These are phyloP conservation scores for Episyrphus balteatus DNA, from an alignment of 1,140 invertebrate species.

Conservation along the genomic window DNA sequence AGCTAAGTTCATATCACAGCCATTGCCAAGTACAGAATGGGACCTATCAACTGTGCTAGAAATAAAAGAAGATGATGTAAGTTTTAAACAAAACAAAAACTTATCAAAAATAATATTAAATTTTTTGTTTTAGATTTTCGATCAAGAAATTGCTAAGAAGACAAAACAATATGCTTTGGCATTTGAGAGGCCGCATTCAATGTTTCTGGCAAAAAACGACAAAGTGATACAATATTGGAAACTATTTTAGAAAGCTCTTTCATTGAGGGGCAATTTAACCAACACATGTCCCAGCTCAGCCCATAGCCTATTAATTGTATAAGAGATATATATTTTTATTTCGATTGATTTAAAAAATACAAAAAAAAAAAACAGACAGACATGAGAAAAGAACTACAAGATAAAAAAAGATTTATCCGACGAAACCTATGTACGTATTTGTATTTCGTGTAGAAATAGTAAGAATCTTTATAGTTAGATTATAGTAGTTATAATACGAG, in stretches of 20 bases:
- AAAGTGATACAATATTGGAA: constrained; percentile 44
- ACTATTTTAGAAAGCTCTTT: constrained; percentile 15
- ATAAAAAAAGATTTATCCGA: background rate
- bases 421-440: too few species aligned
- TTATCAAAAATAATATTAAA: constrained; percentile 9
- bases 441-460: too few species aligned
- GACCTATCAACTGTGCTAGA: constrained; percentile 53
- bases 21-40: constrained; percentile 54
- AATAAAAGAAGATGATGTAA: constrained; percentile 44
- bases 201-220: constrained; percentile 40
- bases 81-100: constrained; percentile 7
- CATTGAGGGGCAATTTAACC: background rate
- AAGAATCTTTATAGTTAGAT: too few species aligned
- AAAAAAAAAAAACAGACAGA: background rate
- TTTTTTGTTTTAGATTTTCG: constrained; percentile 43
- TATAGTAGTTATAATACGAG: too few species aligned
- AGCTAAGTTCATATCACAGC: constrained; percentile 54
- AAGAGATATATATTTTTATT: background rate
- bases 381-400: background rate
- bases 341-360: background rate
- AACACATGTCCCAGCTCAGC: background rate
- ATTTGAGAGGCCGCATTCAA: constrained; percentile 46
- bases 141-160: constrained; percentile 50
- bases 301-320: background rate
- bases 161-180: constrained; percentile 49